Evolutionary conservation across 2,888 invertebrate species (phyloP), one percentile per base, ranked within the genome.

Genomic region (Drosophila nr. perissopoda): DNA sequence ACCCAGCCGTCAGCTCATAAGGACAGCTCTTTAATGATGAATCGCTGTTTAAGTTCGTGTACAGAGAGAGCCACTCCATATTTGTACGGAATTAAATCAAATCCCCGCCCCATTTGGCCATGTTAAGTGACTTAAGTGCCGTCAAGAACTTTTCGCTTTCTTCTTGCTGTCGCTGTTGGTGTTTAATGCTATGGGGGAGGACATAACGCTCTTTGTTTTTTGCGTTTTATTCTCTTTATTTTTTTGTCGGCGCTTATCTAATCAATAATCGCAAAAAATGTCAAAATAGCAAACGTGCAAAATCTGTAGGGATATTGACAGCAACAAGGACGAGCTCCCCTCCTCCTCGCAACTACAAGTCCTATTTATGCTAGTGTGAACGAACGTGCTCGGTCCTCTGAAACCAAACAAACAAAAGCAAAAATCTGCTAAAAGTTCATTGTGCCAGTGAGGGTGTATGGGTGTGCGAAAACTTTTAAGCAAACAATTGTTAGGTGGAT

Each of bases 221-320:
- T 51, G 33, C 54, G 40, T 73, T 53, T 51, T 60, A 62, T 66
- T 63, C 51, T 69, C 25, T 67, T 51, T 56, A n/a, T 27, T 62
- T 63, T 71, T 69, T 65, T 61, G 58, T 51, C 63, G 69, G 38
- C 78, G 67, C 74, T 87, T 89, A 89, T 87, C 86, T 89, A 87
- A 87, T 87, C 86, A 87, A 87, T 87, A 87, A 89, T 87, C 86
- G 70, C 70, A 69, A 76, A 74, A 88, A 89, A 83, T 83, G 83
- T 89, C 87, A 84, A 81, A 88, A 81, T 78, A 84, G 80, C 86
- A 87, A 89, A 87, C 87, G 86, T 87, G 86, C 83, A 81, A 87
- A 84, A 79, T 84, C 89, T 71, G 81, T 73, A 66, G 85, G 89
- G 79, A 87, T 84, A 84, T 73, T 70, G 79, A 67, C 73, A 69